Evolutionary conservation across 1,140 invertebrate species (phyloP).

Genomic region (Oedothorax gibbosus): DNA sequence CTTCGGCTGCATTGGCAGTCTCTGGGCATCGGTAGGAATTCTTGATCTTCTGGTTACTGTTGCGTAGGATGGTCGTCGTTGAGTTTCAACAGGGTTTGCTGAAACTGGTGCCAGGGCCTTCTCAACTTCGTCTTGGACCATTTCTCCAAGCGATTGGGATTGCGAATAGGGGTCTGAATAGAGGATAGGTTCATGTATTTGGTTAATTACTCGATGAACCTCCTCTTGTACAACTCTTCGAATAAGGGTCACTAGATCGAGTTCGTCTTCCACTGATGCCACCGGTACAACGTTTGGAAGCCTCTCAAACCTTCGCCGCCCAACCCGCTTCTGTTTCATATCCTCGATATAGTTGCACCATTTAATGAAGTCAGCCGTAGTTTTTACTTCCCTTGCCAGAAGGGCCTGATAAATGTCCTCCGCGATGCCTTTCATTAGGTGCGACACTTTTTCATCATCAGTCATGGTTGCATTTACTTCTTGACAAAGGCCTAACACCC

Average conservation of each 20-base stretch:
- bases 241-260: background rate
- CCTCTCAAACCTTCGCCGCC: background rate
- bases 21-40: background rate
- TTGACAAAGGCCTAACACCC: background rate
- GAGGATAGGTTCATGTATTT: background rate
- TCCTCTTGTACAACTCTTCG: background rate
- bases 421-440: background rate
- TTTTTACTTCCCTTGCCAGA: background rate
- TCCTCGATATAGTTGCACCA: background rate
- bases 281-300: background rate
- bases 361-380: background rate
- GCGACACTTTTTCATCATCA: background rate
- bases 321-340: constrained; percentile 15
- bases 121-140: constrained; percentile 14
- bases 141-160: background rate
- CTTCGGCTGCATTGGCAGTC: background rate
- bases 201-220: background rate
- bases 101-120: background rate
- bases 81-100: background rate
- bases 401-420: background rate
- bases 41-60: background rate
- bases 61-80: background rate
- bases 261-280: background rate
- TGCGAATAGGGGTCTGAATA: background rate
- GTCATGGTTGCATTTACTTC: background rate